phyloP scores from a whole-genome alignment of 2,888 invertebrate species.

The Laothoe populi region DNA sequence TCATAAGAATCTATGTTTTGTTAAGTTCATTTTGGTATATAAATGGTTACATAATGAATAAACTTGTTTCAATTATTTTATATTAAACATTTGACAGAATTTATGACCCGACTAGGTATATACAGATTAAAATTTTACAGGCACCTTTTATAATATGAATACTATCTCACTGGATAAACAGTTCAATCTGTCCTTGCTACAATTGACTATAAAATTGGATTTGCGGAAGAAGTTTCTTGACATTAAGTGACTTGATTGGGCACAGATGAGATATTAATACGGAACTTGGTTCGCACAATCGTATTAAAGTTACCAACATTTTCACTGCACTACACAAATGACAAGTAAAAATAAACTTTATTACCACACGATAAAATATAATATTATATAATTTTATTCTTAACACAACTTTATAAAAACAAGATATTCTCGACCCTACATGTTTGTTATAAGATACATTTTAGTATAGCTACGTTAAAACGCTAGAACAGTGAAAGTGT shows the following conservation, averaged over 20 bases:
- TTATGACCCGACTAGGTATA: too few relatives aligned
- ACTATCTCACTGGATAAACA: too few relatives aligned
- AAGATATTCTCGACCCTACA: conserved; percentile 29
- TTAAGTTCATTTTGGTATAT: too few relatives aligned
- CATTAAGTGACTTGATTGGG: not conserved
- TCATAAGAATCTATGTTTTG: too few relatives aligned
- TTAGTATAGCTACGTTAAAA: conserved; percentile 41
- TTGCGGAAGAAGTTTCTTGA: not conserved
- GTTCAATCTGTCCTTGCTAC: not conserved
- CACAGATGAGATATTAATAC: not conserved
- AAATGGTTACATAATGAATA: too few relatives aligned
- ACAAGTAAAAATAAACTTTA: conserved; percentile 24
- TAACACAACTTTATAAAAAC: not conserved
- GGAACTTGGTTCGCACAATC: not conserved
- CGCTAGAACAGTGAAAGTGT: conserved; percentile 72
- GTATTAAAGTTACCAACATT: conserved; percentile 2
- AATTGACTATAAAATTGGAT: not conserved
- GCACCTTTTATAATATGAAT: too few relatives aligned
- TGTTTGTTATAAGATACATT: conserved; percentile 44
- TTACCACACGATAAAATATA: conserved; percentile 18
- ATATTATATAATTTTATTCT: conserved; percentile 3
- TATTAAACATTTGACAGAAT: too few relatives aligned
- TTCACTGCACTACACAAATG: conserved; percentile 3
- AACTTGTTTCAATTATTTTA: too few relatives aligned
- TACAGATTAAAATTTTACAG: too few relatives aligned